Evolutionary conservation across 2,888 invertebrate species (phyloP).

Genomic region (Cephus pygmeus): DNA sequence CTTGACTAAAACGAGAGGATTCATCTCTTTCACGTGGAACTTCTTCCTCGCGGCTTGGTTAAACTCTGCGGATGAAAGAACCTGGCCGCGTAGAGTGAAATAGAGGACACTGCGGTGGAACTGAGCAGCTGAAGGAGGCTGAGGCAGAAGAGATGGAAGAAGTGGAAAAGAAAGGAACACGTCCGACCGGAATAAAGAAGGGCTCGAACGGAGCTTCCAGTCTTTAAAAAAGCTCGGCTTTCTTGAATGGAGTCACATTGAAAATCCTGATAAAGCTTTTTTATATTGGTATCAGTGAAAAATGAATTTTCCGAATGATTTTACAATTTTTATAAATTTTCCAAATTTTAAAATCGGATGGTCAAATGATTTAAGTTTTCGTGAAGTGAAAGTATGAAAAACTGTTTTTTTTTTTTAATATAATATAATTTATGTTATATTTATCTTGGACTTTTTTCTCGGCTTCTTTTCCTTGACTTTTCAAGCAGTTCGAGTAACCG

Average conservation of each 20-base stretch:
- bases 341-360: not conserved
- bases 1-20: not conserved
- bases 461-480: not conserved
- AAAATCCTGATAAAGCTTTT: not conserved
- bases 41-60: not conserved
- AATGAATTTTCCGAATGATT: not conserved
- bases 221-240: not conserved
- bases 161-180: not conserved
- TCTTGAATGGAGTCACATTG: not conserved
- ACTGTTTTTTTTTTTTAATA: not conserved
- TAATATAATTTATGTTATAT: not conserved
- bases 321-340: not conserved
- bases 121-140: not conserved
- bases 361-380: not conserved
- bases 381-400: not conserved
- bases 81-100: not conserved
- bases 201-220: not conserved
- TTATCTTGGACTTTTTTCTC: not conserved
- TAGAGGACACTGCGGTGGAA: conserved; percentile 1
- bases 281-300: not conserved
- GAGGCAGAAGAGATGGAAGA: not conserved
- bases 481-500: not conserved
- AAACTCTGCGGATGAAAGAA: not conserved
- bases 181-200: not conserved
- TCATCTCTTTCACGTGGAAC: not conserved